phyloP scores from a whole-genome alignment of 2,888 invertebrate species.

The Spisula solida region DNA sequence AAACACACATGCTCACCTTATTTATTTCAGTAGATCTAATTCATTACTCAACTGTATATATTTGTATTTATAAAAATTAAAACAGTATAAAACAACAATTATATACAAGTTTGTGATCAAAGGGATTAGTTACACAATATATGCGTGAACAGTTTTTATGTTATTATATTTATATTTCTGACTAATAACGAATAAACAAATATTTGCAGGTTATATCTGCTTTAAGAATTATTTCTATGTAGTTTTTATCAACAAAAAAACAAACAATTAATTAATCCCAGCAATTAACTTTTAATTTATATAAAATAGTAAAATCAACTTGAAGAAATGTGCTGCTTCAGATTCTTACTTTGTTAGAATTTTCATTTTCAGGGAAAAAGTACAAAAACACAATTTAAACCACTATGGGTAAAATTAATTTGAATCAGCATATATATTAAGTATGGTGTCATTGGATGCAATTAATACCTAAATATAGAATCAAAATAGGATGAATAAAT shows the following conservation, averaged over 20 bases:
- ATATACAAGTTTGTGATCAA: slow-evolving; percentile 15
- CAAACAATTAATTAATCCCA: background rate
- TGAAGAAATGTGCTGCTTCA: background rate
- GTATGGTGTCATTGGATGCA: too few species aligned
- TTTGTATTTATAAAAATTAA: slow-evolving; percentile 1
- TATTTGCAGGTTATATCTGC: background rate
- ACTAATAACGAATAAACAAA: slow-evolving; percentile 6
- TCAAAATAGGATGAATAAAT: background rate
- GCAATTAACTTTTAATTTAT: background rate
- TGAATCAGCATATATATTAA: too few species aligned
- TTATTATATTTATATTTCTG: background rate
- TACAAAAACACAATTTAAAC: background rate
- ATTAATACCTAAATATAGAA: background rate
- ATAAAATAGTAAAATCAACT: background rate
- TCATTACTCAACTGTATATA: background rate
- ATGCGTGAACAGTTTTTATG: background rate
- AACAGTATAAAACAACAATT: slow-evolving; percentile 14
- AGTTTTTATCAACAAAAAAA: background rate
- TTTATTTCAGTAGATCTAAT: background rate
- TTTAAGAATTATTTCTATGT: background rate
- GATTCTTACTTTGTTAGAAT: background rate
- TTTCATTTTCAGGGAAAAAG: background rate
- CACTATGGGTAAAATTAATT: too few species aligned
- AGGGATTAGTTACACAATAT: background rate
- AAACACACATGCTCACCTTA: background rate